Base-by-base conservation (phyloP, 2,888 invertebrate genomes). In the Standfussiana lucernea region DNA sequence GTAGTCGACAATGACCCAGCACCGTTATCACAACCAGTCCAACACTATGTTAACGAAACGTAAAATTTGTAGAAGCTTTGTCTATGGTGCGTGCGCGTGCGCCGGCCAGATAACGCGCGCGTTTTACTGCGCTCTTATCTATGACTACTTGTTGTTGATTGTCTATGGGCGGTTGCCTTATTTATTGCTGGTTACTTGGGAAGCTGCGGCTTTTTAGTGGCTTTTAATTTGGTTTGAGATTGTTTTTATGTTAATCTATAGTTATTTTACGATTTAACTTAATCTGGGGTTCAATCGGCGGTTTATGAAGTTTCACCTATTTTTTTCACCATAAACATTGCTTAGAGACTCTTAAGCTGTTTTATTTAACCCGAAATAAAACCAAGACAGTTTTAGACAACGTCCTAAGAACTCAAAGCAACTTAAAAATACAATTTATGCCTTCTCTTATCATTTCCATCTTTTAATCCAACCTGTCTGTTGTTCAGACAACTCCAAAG, bases 51-150 rank as follows among this genome's bases (percentile, higher is more conserved):
- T 81, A 78, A 87, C 85, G 86, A 74, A 85, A 82, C 78, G 80
- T 87, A 78, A 80, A 86, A 82, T 86, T 83, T 86, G 88, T 89
- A 74, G 77, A 75, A 82, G 79, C 76, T 85, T 73, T 83, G 88
- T 87, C 82, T 81, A 79, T 79, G 67, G 69, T 77, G 75, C 72
- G 83, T 82, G 84, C 86, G 84, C 86, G 83, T 83, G 86, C 84
- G 86, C 86, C 75, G 72, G 64, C 32, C 45, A 83, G 90, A 90
- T 90, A 90, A 87, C 85, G 83, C 72, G 83, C 81, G 64, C 78
- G 80, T 86, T 87, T 88, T 87, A 89, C 87, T 86, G 85, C 84
- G 72, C 68, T 75, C 82, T 88, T 91, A 91, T 91, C 91, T 88
- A 79, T 88, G 85, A 89, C 87, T 84, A 86, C 87, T 82, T 86